Base-by-base conservation (phyloP, 2,888 invertebrate genomes). In the Ornithoptera priamus region DNA sequence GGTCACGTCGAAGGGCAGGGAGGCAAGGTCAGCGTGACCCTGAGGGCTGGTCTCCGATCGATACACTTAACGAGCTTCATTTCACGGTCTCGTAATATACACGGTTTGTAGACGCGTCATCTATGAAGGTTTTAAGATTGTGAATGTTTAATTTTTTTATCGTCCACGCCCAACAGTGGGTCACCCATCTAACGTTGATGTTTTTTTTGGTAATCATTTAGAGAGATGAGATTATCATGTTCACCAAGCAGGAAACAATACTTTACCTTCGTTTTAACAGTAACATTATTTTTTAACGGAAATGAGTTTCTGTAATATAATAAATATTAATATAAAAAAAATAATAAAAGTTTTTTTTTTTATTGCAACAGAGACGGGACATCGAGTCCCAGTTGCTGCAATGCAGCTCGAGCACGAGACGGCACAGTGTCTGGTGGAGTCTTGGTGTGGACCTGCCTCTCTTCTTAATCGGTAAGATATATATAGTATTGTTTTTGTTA, bases 401-500 rank as follows among this genome's bases (percentile, higher is more conserved):
- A n/a, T 66, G 72, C 10, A 71, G 73, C 12, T 64, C 72, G 3
- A 59, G 64, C 3, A 67, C 67, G 0, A 74, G 69, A 8, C 72
- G 73, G 36, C 78, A 79, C 56, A 82, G 80, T 42, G 53, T 83
- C 6, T 84, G 83, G 77, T 90, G 89, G 88, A 80, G 75, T 0
- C 17, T 89, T 0, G 77, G 77, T 2, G 60, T 87, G 0, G 90
- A 91, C 65, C 10, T 88, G 5, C 88, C 90, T 12, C 74, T 91
- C 18, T 70, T 89, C 39, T 0, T 83, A 8, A 71, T 85, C 17
- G 78, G 90, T 91, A 79, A 86, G 87, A 82, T 4, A 53, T 50
- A 39, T 10, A 39, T 39, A 39, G 22, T 22, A 22, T 22, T 22
- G 22, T 22, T 22, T 22, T 22, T 22, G 22, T 22, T 22, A 22